A percentile compares a stretch with the other conserved stretches of the same genome.
Conservation (phyloP, 1,140 invertebrate genomes). For the Lucilia cuprina region DNA sequence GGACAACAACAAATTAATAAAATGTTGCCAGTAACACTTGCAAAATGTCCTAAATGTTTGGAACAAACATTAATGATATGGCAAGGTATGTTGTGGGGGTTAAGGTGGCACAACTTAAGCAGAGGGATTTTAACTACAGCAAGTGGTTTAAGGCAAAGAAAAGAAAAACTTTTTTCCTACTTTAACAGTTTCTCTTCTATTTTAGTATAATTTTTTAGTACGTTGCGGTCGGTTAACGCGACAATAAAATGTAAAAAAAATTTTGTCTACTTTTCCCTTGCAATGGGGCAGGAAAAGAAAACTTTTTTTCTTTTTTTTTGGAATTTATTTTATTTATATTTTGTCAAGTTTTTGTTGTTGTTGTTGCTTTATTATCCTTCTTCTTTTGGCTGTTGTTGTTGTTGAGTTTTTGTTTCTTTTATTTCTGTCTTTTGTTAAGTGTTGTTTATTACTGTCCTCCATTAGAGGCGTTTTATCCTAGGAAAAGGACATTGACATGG, state of each 20-base stretch:
- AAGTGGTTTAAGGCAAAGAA: background rate
- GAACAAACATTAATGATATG: background rate
- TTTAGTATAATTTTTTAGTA: background rate
- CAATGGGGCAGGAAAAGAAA: background rate
- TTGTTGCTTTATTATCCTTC: background rate
- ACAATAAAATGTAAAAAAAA: background rate
- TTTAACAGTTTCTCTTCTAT: too few species aligned
- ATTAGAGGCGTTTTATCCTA: conserved; percentile 1
- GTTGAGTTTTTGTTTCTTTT: background rate
- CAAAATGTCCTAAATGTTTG: background rate
- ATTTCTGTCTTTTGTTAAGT: background rate
- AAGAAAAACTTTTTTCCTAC: background rate
- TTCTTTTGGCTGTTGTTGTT: background rate
- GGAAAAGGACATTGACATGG: conserved; percentile 11
- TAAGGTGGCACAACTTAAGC: background rate
- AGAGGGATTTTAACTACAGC: too few species aligned
- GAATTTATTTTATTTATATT: background rate
- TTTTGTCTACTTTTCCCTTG: background rate
- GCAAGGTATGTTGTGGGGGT: background rate
- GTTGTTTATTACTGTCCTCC: conserved; percentile 10
- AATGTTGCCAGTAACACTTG: background rate
- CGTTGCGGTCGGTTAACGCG: conserved; percentile 12
- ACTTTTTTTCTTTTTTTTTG: background rate
- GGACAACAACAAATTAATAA: background rate
- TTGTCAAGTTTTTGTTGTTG: background rate